A percentile compares a stretch with the other conserved stretches of the same genome.
Evolutionary conservation across 2,797 vertebrate genomes (phyloP).

Genomic region (Sarcoramphus papa): DNA sequence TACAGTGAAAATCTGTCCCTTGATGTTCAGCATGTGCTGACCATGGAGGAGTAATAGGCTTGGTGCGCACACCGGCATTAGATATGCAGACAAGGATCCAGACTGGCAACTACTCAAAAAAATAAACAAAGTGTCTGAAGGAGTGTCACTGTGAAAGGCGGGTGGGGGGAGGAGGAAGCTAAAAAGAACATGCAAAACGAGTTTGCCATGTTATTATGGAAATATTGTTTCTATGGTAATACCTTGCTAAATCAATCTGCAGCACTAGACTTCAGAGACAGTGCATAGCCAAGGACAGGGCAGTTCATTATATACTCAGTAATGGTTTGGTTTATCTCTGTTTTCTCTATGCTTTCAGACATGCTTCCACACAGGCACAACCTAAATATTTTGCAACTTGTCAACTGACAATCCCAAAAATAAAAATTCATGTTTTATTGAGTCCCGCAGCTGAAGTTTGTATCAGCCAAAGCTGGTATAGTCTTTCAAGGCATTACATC

Average conservation of each 20-base stretch:
- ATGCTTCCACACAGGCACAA: background rate
- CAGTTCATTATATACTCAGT: background rate
- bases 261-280: background rate
- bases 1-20: background rate
- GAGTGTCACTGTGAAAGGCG: background rate
- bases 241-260: background rate
- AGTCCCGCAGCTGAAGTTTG: background rate
- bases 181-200: background rate
- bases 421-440: accelerated
- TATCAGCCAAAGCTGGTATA: background rate
- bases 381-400: background rate
- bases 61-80: background rate
- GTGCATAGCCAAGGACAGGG: background rate
- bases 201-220: background rate
- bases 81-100: background rate
- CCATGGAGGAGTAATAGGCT: background rate
- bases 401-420: background rate
- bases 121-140: background rate
- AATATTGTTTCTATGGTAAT: background rate
- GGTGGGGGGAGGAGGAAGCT: background rate
- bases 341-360: background rate
- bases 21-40: background rate
- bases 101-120: background rate
- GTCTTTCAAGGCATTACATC: background rate
- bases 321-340: background rate